Evolutionary conservation across 1,140 invertebrate species (phyloP).

Genomic region (Ditylenchus dipsaci): DNA sequence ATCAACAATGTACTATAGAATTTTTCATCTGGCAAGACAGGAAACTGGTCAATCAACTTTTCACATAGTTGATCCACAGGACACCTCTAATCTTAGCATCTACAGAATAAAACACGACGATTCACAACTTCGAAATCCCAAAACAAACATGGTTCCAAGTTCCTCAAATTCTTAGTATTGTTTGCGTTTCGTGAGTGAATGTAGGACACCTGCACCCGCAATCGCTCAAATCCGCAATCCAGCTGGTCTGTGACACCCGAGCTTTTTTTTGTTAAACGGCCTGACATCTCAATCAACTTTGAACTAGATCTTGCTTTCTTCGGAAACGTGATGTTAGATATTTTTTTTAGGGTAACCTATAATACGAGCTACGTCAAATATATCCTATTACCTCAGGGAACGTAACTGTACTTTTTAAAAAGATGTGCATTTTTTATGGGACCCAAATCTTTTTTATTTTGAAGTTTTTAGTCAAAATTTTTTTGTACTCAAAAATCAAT

Average conservation of each 20-base stretch:
- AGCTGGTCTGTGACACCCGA: not conserved
- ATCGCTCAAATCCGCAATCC: constrained; percentile 16
- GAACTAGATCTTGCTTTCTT: constrained; percentile 15
- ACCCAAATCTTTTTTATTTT: no score
- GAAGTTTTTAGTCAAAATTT: no score
- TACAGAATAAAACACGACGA: not conserved
- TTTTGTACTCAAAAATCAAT: no score
- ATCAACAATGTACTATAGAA: no score
- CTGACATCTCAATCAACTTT: not conserved
- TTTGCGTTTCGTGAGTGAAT: constrained; percentile 12
- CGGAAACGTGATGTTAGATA: constrained; percentile 19
- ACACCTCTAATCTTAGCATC: not conserved
- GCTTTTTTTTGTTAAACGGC: not conserved
- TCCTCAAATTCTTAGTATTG: not conserved
- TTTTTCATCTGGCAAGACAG: not conserved
- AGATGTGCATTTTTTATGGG: no score
- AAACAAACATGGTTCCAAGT: not conserved
- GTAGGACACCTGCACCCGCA: constrained; percentile 15
- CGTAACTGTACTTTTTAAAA: no score
- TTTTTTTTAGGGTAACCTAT: constrained; percentile 25
- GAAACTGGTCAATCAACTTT: not conserved
- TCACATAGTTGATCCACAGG: not conserved
- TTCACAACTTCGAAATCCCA: not conserved
- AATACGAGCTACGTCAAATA: no score
- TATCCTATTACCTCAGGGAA: no score